Evolutionary conservation across 2,888 invertebrate genomes (phyloP), one percentile per base, ranked within the genome.

Genomic region (Petrolisthes cinctipes): DNA sequence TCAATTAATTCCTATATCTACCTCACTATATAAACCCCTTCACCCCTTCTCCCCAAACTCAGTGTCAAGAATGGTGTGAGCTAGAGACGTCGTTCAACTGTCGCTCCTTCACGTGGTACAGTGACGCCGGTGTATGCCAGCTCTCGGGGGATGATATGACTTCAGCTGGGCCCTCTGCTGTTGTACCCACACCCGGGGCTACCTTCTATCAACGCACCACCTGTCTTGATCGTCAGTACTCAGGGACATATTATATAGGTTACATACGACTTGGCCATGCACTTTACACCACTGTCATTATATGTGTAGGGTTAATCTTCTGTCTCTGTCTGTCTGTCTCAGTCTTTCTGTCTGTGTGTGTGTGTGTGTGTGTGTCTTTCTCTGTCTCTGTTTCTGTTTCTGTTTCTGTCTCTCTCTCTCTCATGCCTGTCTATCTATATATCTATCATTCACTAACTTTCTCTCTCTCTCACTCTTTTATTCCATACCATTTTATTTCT

Each of bases 1-100:
- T 51, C 4, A 14, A 51, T 76, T 14, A 6, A 76, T 51, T 54
- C 5, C 17, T 51, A 1, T 14, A 37, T 75, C 54, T n/a, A 54
- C 4, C 53, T 78, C 53, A 54, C 78, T 54, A 17, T n/a, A 73
- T 7, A 17, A 11, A n/a, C 23, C n/a, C 23, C 20, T 2, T 73
- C 73, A 61, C 66, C 17, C 17, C 1, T 66, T 3, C 3, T 4
- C 75, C 37, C 37, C 37, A 37, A 75, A 75, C 68, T 9, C 82
- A 83, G 73, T 93, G 93, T 89, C 92, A 92, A 86, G 91, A 91
- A 37, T 91, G 92, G 61, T 93, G 93, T 83, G 92, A 92, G 71
- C 89, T 90, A 0, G 92, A 92, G 75, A 88, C 91, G 53, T 92
- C 91, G 5, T 92, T 93, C 89, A 91, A 92, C 17, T 93, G 93